A percentile compares a stretch with the other conserved stretches of the same genome.
phyloP scores from a whole-genome alignment of 2,888 invertebrate species.

The Ormyrus thymus region DNA sequence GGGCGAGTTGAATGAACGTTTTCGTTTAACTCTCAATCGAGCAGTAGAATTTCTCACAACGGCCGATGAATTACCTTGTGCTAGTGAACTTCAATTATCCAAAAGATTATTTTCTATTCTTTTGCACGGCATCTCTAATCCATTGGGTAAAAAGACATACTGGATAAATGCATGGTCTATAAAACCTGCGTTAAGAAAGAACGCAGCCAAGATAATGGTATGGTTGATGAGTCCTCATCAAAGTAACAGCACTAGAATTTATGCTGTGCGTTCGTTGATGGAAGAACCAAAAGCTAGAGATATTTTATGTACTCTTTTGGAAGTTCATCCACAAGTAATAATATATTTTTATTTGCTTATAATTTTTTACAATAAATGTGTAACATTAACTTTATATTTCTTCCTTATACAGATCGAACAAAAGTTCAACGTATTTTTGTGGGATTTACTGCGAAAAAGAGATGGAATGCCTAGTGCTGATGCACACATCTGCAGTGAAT shows the following conservation, averaged over 20 bases:
- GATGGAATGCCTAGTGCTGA: conserved; percentile 73
- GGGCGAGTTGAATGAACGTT: conserved; percentile 77
- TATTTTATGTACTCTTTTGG: conserved; percentile 72
- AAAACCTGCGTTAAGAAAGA: conserved; percentile 70
- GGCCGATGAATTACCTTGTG: conserved; percentile 65
- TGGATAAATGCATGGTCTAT: conserved; percentile 72
- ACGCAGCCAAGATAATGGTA: conserved; percentile 75
- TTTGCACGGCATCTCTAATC: conserved; percentile 73
- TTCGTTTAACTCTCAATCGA: conserved; percentile 75
- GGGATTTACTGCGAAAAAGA: conserved; percentile 73
- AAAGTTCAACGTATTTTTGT: conserved; percentile 75
- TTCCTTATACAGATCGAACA: conserved; percentile 71
- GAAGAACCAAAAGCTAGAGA: conserved; percentile 74
- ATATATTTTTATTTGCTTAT: neutral
- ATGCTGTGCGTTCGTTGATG: conserved; percentile 74
- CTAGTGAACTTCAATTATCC: conserved; percentile 73
- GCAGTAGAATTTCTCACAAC: conserved; percentile 77
- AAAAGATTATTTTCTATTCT: conserved; percentile 77
- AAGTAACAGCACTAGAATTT: conserved; percentile 73
- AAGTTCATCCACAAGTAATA: conserved; percentile 73
- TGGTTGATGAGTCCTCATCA: conserved; percentile 76
- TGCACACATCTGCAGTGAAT: conserved; percentile 72
- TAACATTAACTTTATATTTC: neutral
- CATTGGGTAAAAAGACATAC: conserved; percentile 67
- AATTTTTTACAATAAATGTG: neutral